Base-by-base conservation (phyloP, 1,140 invertebrate genomes). In the Maniola jurtina region DNA sequence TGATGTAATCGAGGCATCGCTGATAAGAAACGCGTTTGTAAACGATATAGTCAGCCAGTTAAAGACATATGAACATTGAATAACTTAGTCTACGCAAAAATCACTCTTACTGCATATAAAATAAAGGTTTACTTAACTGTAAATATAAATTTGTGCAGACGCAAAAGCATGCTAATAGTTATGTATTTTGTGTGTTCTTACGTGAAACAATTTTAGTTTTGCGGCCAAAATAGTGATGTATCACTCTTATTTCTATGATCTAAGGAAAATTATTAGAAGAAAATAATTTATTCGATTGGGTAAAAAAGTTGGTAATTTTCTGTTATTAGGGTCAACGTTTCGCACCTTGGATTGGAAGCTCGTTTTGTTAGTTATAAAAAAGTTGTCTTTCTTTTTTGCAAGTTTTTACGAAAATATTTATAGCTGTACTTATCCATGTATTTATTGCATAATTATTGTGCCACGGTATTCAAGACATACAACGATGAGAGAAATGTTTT, bases 291-390 rank as follows among this genome's bases (percentile, higher is more conserved):
- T 13, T 7, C 40, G 59, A 55, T 15, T 11, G 40, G 2, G 7
- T 34, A 47, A 15, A 57, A 34, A 62, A 16, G 54, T 50, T 40
- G 13, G 36, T 69, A 13, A 15, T 42, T 25, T 16, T 58, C 10
- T 42, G 55, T 55, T 81, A 81, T 77, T 82, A 73, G 68, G 81
- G 81, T 84, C 81, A 84, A 76, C 77, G 76, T 71, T 81, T 80
- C 73, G 79, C 80, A 84, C 78, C 79, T 84, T 84, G 76, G 68
- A 75, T 84, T 82, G 76, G 71, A 78, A 80, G 81, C 74, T 77
- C 68, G 70, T 75, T 78, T 69, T 45, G 61, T 80, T 81, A 81
- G 80, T 10, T 75, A 72, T 70, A 81, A 74, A 80, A 72, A 25
- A 62, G 36, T 13, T n/a, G 35, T 55, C 16, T 45, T 56, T 60